Evolutionary conservation across 2,113 vertebrate genomes (phyloP), one percentile per base, ranked within the genome.

Genomic region (Lota lota): DNA sequence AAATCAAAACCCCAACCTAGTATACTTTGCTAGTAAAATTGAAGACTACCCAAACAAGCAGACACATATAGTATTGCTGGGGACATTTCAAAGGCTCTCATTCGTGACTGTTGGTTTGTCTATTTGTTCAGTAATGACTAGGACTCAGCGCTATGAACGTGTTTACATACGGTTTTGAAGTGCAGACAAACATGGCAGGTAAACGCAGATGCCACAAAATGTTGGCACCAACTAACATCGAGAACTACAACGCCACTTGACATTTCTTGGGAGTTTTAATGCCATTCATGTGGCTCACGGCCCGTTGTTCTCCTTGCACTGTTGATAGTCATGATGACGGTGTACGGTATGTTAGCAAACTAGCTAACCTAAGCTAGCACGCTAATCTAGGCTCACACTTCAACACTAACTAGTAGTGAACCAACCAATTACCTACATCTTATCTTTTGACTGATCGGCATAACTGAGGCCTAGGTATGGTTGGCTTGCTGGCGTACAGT

Each of bases 81-180:
- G 89, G 89, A 92, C 89, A 91, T 92, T 90, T 91, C 92, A 92
- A 81, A 95, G 92, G 80, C 93, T 78, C 93, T 94, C 92, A 92
- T 92, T 86, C 90, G 88, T 90, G 88, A 83, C 92, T 75, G 89
- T 85, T 84, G 84, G 73, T 76, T 67, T 83, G 62, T 83, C 68
- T 79, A 18, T 56, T 10, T 5, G 84, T 66, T 83, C 75, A 78
- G 85, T 63, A 81, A 72, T 85, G 85, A 80, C 86, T 66, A n/a
- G 16, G 53, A 47, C 10, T 56, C 16, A 18, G 53, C 53, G 75
- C 81, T 89, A 83, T 71, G 79, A 87, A 83, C 83, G 83, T 76
- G 73, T 85, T 14, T 84, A 86, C 79, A 88, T 85, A 87, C 82
- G 78, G 83, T 70, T 74, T 73, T 73, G 82, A 84, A 79, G 79